Base-by-base conservation (phyloP, 2,113 vertebrate genomes). In the Anguilla japonica region DNA sequence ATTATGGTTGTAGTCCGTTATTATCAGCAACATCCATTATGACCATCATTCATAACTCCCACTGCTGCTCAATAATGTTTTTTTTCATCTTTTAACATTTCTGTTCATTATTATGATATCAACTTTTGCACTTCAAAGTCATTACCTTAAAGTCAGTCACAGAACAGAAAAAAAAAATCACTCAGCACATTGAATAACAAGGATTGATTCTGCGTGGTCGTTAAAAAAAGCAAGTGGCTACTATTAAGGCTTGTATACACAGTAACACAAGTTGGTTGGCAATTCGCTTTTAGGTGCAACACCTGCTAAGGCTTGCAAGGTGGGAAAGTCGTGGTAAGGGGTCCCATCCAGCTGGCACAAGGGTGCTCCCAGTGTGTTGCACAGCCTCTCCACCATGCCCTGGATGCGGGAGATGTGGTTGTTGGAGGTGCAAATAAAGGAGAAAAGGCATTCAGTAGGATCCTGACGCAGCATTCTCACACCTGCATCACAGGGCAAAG, bases 351-450 rank as follows among this genome's bases (percentile, higher is more conserved):
- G 96, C 57, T 89, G 92, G 90, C 95, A 94, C 57, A 99, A 95
- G 2, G 16, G 94, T 11, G 87, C 87, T 1, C 98, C 98, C 0
- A 98, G 95, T 46, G 95, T 90, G 87, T 91, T 89, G 90, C 98
- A 99, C 41, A 99, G 93, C 57, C 96, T 94, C 56, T 99, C 97
- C 9, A 99, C 96, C 97, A 99, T 99, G 81, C 96, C 94, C 3
- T 97, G 96, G 92, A 99, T 99, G 53, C 98, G 97, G 2, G 96
- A 93, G 81, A 99, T 96, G 90, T 98, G 96, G 95, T 99, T 99
- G 94, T 99, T 99, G 88, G 98, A 97, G 85, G 97, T 98, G 90
- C 98, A 99, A 90, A 99, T 99, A 88, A 99, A 97, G 67, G 98
- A 97, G 90, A 99, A 97, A 20, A 99, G 96, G 83, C 98, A 99